Evolutionary conservation across 2,113 vertebrate genomes (phyloP), one percentile per base, ranked within the genome.

Genomic region (Octodon degus): DNA sequence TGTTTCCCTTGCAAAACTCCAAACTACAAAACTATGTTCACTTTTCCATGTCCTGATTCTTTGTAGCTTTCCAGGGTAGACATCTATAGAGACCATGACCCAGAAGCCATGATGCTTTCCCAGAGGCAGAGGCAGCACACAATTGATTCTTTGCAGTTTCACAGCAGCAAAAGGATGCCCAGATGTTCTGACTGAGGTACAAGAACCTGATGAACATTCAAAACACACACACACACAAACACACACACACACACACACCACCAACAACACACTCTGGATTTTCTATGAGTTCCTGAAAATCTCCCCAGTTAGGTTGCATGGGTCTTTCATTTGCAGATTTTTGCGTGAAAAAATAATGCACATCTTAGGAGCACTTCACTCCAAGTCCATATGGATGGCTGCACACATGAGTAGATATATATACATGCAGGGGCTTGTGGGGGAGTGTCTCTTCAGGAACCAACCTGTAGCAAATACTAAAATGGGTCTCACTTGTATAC

Each of bases 271-370:
- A 82, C 65, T 43, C 47, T 2, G 0, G 70, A 12, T n/a, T 79
- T 34, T 67, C 43, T n/a, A 12, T 81, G 43, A 50, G 62, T 53
- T 79, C 22, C 81, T 74, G 60, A 65, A 17, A 67, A 65, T 13
- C 19, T 11, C 24, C 32, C 22, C 4, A 32, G 11, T 47, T 37
- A 67, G 70, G 0, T 32, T 12, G 25, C 30, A 58, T n/a, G 22
- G 1, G 4, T 82, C 60, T 90, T 22, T 16, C 7, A 50, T 6
- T 63, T 86, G 1, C 0, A 65, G 17, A 89, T 50, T 72, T 43
- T 97, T 84, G 13, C 34, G 47, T 90, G 62, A 83, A 86, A 91
- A 91, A 96, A 43, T 79, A 81, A 70, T 9, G 5, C 40, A 1
- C 32, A 47, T 60, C 80, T 84, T 67, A 85, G 37, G 63, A 70